phyloP scores from a whole-genome alignment of 2,113 vertebrate species.

The Grallaria varia region DNA sequence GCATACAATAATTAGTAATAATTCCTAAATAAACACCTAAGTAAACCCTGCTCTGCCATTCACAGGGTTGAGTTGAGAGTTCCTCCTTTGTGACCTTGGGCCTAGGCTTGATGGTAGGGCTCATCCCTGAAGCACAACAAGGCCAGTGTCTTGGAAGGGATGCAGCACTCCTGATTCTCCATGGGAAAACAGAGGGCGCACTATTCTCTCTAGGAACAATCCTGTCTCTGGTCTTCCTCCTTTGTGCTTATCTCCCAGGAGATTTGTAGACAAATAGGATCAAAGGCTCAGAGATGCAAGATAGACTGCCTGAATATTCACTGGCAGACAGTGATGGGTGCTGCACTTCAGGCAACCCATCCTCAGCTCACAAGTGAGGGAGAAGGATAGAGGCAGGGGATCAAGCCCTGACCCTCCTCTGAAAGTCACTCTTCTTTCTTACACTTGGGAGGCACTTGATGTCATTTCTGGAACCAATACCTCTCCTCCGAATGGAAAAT shows the following conservation, averaged over 20 bases:
- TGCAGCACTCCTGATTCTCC: neutral
- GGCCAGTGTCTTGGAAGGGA: neutral
- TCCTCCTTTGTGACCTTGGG: neutral
- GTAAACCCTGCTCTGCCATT: neutral
- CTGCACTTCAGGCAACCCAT: slow-evolving; percentile 1
- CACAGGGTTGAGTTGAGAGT: neutral
- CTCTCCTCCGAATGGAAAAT: slow-evolving; percentile 27
- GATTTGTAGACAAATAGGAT: slow-evolving; percentile 16
- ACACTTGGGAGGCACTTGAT: slow-evolving; percentile 2
- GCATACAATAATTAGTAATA: neutral
- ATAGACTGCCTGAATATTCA: slow-evolving; percentile 14
- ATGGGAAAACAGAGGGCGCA: neutral
- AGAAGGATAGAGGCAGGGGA: neutral
- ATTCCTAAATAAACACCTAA: neutral
- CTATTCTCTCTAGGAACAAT: neutral
- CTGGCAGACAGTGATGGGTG: neutral
- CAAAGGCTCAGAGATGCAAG: neutral
- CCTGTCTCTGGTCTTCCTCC: neutral
- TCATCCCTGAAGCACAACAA: neutral
- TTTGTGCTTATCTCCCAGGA: neutral
- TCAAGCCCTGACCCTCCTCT: neutral
- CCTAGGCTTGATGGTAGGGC: neutral
- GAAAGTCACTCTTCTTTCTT: neutral
- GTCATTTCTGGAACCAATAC: neutral
- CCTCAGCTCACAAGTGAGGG: neutral